Evolutionary conservation across 2,888 invertebrate species (phyloP).

Genomic region (Sisyra terminalis): DNA sequence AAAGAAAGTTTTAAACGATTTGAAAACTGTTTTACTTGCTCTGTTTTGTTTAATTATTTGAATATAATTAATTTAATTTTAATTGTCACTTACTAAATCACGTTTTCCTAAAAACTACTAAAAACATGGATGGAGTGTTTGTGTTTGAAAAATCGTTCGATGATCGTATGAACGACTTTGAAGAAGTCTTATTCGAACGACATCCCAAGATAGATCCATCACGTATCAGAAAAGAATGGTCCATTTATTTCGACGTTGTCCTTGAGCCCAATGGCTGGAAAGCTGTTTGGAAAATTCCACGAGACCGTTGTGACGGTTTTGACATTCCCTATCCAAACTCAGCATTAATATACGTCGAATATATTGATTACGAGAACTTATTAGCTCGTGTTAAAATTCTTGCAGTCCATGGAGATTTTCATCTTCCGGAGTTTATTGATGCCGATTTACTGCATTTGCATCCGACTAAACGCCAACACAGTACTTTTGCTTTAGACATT

Average conservation of each 20-base stretch:
- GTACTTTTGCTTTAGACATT: slow-evolving; percentile 35
- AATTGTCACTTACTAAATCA: no score
- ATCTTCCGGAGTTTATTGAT: slow-evolving; percentile 39
- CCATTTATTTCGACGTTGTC: slow-evolving; percentile 35
- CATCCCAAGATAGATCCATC: slow-evolving; percentile 27
- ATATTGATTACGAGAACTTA: slow-evolving; percentile 35
- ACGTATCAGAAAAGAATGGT: slow-evolving; percentile 35
- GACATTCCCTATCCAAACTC: slow-evolving; percentile 47
- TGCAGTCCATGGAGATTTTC: slow-evolving; percentile 44
- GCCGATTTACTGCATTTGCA: slow-evolving; percentile 44
- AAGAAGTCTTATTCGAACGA: slow-evolving; percentile 30
- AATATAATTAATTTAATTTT: no score
- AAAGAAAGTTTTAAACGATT: no score
- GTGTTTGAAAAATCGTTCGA: slow-evolving; percentile 39
- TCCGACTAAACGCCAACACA: slow-evolving; percentile 43
- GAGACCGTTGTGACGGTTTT: slow-evolving; percentile 42
- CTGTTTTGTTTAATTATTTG: no score
- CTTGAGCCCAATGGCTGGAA: slow-evolving; percentile 53
- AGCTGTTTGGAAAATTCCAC: slow-evolving; percentile 51
- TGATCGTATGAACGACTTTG: slow-evolving; percentile 34
- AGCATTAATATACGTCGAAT: slow-evolving; percentile 38
- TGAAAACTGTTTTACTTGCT: no score
- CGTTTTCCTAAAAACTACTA: no score
- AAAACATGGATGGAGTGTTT: slow-evolving; percentile 40
- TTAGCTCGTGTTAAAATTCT: slow-evolving; percentile 39